These are phyloP conservation scores for Tragelaphus eurycerus DNA, from an alignment of 2,797 vertebrate species.

Conservation along the genomic window DNA sequence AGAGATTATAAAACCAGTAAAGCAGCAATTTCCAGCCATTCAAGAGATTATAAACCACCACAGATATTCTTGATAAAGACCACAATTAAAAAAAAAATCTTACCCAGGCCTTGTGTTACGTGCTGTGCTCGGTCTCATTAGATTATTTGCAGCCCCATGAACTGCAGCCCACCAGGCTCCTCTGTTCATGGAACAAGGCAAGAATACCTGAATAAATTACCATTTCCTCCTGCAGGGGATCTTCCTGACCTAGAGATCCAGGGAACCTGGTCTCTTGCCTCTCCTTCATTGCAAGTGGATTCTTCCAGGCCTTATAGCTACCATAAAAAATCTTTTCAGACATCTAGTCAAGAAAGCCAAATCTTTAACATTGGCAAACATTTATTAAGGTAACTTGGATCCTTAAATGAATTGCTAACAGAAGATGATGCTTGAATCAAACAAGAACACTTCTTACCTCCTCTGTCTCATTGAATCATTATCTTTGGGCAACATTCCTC, in stretches of 20 bases:
- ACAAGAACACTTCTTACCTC: neutral
- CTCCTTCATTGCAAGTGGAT: neutral
- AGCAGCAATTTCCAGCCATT: neutral
- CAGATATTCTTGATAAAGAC: neutral
- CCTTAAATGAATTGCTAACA: neutral
- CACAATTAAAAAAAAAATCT: neutral
- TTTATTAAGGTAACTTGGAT: neutral
- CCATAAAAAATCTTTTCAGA: neutral
- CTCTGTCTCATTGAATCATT: neutral
- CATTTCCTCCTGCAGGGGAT: neutral
- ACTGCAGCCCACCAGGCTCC: neutral
- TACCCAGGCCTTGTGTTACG: neutral
- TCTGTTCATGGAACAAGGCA: neutral
- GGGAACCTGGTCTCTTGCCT: neutral
- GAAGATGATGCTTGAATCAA: neutral
- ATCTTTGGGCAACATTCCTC: neutral
- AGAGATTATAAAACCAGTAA: neutral
- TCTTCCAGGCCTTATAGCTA: neutral
- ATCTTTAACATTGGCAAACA: neutral
- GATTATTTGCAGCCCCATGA: neutral
- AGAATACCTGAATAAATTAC: neutral
- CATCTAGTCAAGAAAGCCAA: neutral
- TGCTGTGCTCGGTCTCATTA: rapidly evolving
- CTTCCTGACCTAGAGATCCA: neutral
- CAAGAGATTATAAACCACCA: neutral